These are phyloP conservation scores for Lobophora halterata DNA, from an alignment of 2,888 invertebrate species.

Conservation along the genomic window DNA sequence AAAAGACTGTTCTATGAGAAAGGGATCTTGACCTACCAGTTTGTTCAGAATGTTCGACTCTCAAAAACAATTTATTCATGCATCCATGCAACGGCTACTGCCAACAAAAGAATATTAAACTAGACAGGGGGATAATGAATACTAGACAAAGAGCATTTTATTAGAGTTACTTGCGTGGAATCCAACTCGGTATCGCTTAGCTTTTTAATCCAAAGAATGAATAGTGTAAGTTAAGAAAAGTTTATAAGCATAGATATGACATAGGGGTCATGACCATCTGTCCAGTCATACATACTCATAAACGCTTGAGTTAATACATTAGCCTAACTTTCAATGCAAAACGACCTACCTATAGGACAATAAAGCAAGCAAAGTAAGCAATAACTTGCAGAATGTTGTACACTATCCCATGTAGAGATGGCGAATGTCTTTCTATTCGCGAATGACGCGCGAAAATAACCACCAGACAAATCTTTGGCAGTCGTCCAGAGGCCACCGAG, in stretches of 20 bases:
- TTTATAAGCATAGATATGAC: constrained; percentile 19
- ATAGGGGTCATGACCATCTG: constrained; percentile 12
- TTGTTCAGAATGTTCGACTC: constrained; percentile 68
- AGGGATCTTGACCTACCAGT: constrained; percentile 80
- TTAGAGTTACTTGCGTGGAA: constrained; percentile 75
- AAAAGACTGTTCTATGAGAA: constrained; percentile 77
- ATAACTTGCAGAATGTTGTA: constrained; percentile 9
- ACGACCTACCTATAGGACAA: not conserved
- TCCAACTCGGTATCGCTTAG: constrained; percentile 54
- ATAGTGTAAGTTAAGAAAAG: constrained; percentile 32
- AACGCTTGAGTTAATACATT: no score
- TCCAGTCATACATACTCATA: not conserved
- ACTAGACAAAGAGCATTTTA: constrained; percentile 75
- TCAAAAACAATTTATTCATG: constrained; percentile 79
- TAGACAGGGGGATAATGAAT: constrained; percentile 78
- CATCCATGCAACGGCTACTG: constrained; percentile 70
- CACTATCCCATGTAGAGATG: constrained; percentile 1
- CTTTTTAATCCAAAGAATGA: constrained; percentile 45
- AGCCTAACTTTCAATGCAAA: not conserved
- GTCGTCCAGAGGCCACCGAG: constrained; percentile 64
- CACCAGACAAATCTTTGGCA: constrained; percentile 68
- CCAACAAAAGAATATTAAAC: constrained; percentile 77
- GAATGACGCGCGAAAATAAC: constrained; percentile 75
- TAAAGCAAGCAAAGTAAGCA: not conserved
- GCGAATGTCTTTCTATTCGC: constrained; percentile 58